Percentiles rank a stretch among this genome's conserved stretches.
phyloP scores from a whole-genome alignment of 1,140 invertebrate species.

The Lanistes nyassanus region DNA sequence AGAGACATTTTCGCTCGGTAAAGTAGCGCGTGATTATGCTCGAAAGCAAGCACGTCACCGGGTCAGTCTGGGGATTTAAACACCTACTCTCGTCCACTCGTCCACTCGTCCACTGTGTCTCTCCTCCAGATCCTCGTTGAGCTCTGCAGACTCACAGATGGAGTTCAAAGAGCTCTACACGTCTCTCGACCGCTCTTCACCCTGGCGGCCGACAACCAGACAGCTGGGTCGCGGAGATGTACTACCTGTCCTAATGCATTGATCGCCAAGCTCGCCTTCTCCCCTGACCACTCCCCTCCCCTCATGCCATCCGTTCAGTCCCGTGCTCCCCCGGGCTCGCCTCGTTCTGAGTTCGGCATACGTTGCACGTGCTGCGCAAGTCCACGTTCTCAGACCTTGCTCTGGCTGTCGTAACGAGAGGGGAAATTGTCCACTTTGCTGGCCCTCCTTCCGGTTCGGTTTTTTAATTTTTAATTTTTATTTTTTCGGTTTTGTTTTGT shows the following conservation, averaged over 20 bases:
- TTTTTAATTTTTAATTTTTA: no score
- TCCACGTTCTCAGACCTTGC: no score
- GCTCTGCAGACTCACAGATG: background rate
- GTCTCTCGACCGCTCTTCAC: background rate
- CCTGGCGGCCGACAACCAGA: background rate
- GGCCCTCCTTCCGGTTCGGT: background rate
- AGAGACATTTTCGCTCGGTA: no score
- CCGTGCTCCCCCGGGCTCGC: background rate
- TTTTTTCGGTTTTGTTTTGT: conserved; percentile 4
- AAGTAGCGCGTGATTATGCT: no score
- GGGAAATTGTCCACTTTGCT: conserved; percentile 18
- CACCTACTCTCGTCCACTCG: background rate
- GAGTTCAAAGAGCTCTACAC: background rate
- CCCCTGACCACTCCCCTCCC: background rate
- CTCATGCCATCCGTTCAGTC: background rate
- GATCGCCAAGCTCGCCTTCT: background rate
- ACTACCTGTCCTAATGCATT: conserved; percentile 1
- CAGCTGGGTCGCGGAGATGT: background rate
- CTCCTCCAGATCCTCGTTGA: background rate
- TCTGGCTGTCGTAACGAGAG: background rate
- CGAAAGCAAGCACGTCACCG: no score
- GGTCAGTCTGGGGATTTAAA: background rate
- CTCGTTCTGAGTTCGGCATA: background rate
- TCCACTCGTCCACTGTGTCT: background rate
- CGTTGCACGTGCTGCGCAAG: background rate